These are phyloP conservation scores for Cyanistes caeruleus DNA, from an alignment of 2,113 vertebrate genomes.

Conservation along the genomic window DNA sequence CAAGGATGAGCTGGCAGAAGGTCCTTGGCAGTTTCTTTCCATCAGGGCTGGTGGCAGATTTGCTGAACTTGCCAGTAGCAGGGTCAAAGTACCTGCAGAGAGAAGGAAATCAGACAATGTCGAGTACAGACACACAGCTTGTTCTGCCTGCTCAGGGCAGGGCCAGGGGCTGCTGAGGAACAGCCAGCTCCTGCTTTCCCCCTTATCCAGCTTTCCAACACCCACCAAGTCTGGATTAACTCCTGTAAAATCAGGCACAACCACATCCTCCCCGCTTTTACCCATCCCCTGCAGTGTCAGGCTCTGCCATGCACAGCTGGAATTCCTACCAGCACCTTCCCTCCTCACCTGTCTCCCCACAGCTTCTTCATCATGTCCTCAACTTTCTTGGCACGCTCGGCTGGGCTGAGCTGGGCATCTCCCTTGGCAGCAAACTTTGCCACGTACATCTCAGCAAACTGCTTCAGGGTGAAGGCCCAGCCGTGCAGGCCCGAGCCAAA, in stretches of 20 bases:
- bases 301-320: accelerated
- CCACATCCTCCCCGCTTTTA: background rate
- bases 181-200: background rate
- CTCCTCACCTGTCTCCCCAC: constrained; percentile 90
- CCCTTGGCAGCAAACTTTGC: constrained; percentile 94
- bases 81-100: constrained; percentile 86
- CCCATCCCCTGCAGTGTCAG: accelerated
- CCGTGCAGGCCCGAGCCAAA: constrained; percentile 97
- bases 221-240: accelerated
- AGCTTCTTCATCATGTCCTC: constrained; percentile 99
- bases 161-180: background rate
- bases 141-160: background rate
- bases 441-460: constrained; percentile 97
- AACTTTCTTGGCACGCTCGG: constrained; percentile 91
- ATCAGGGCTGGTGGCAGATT: constrained; percentile 75
- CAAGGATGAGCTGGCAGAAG: constrained; percentile 90
- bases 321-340: background rate
- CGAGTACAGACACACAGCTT: accelerated
- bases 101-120: background rate
- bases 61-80: constrained; percentile 86
- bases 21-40: constrained; percentile 87
- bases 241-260: background rate
- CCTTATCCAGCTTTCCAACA: background rate
- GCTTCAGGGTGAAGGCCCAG: constrained; percentile 97
- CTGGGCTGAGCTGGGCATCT: constrained; percentile 78